Evolutionary conservation across 2,888 invertebrate genomes (phyloP).

Genomic region (Coenonympha arcania): DNA sequence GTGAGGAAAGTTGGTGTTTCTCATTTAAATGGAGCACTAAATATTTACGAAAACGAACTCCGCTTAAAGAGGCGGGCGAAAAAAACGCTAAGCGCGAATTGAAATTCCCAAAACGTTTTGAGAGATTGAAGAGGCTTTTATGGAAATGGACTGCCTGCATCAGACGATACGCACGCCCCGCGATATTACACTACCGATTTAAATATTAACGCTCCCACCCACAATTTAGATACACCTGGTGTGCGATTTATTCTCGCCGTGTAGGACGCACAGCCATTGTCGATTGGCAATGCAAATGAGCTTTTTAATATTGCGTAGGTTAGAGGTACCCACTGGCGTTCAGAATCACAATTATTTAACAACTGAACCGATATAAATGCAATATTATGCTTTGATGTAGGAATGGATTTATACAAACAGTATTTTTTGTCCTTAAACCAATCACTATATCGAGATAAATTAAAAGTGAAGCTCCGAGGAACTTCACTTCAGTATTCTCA

Average conservation of each 20-base stretch:
- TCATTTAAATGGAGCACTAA: constrained; percentile 34
- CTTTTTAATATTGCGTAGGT: constrained; percentile 5
- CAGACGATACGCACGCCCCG: constrained; percentile 52
- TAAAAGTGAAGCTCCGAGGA: too few species aligned
- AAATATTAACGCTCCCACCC: constrained; percentile 61
- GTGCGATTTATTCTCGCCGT: constrained; percentile 45
- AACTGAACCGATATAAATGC: too few species aligned
- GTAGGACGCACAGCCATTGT: constrained; percentile 23
- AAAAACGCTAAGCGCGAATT: constrained; percentile 64
- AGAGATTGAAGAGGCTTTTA: constrained; percentile 74
- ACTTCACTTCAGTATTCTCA: too few species aligned
- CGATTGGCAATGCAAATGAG: constrained; percentile 12
- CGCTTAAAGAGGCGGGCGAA: constrained; percentile 37
- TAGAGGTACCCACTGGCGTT: not conserved
- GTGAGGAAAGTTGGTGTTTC: too few species aligned
- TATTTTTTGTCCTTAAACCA: too few species aligned
- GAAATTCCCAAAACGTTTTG: constrained; percentile 71
- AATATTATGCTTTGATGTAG: too few species aligned
- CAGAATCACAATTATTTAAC: too few species aligned
- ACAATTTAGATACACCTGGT: constrained; percentile 63
- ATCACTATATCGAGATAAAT: too few species aligned
- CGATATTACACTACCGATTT: constrained; percentile 51
- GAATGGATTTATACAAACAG: too few species aligned
- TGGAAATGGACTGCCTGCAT: constrained; percentile 70
- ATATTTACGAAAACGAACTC: constrained; percentile 36